Percentiles rank a stretch among this genome's conserved stretches.
phyloP scores from a whole-genome alignment of 2,113 vertebrate genomes.

The Paramormyrops kingsleyae region DNA sequence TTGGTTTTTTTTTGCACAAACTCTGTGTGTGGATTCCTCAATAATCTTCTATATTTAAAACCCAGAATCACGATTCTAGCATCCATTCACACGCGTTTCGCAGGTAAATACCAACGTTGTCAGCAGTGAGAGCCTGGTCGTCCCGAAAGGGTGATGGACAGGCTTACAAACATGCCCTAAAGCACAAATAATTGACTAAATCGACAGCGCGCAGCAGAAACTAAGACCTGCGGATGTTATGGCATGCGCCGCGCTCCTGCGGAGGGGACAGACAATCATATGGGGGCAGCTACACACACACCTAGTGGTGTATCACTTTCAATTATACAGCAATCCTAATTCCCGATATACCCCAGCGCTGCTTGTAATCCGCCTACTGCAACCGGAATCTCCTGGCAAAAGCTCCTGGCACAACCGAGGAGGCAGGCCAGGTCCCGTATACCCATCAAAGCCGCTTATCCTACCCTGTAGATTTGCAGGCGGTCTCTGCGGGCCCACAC shows the following conservation, averaged over 20 bases:
- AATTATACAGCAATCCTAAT: slow-evolving; percentile 6
- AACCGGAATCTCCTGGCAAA: slow-evolving; percentile 3
- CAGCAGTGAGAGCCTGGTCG: neutral
- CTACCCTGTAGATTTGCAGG: neutral
- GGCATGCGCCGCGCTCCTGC: neutral
- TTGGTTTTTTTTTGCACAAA: neutral
- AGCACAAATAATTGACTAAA: neutral
- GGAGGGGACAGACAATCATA: neutral
- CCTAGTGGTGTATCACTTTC: slow-evolving; percentile 6
- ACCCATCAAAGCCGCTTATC: neutral
- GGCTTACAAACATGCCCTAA: neutral
- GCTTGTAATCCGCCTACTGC: slow-evolving; percentile 10
- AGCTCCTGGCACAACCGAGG: neutral
- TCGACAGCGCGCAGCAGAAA: neutral
- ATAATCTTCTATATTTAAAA: neutral
- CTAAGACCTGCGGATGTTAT: neutral
- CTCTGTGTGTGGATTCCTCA: neutral
- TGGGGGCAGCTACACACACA: slow-evolving; percentile 1
- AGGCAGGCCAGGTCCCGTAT: neutral
- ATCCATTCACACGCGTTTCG: neutral
- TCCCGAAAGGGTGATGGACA: neutral
- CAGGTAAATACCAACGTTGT: neutral
- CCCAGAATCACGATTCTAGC: neutral
- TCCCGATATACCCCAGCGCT: slow-evolving; percentile 10
- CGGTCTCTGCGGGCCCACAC: neutral